phyloP scores from a whole-genome alignment of 1,140 invertebrate species.

The Drosophila paulistorum region DNA sequence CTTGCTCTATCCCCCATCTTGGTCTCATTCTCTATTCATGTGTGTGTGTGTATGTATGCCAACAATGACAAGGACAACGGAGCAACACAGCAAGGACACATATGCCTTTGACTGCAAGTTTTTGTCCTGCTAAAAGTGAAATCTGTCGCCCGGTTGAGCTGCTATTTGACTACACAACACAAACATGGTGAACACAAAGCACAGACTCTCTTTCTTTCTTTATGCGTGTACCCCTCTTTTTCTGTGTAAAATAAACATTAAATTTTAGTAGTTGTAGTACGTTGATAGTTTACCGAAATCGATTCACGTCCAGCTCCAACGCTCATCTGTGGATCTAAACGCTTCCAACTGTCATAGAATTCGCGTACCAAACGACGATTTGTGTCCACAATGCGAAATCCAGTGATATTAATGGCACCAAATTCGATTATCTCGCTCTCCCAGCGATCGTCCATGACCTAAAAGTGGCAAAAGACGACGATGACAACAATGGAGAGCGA shows the following conservation, averaged over 20 bases:
- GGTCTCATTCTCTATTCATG: conserved; percentile 17
- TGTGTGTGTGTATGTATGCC: conserved; percentile 25
- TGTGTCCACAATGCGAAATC: conserved; percentile 95
- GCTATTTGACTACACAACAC: conserved; percentile 65
- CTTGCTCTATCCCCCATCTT: neutral
- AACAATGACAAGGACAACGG: conserved; percentile 67
- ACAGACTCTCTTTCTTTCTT: conserved; percentile 43
- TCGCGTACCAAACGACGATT: conserved; percentile 90
- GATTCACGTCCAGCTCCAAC: conserved; percentile 88
- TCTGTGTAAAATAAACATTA: conserved; percentile 58
- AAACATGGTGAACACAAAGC: conserved; percentile 53
- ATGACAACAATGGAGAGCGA: no score
- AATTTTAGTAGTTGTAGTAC: conserved; percentile 68
- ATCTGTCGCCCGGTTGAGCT: conserved; percentile 66
- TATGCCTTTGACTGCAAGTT: conserved; percentile 75
- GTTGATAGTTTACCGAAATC: conserved; percentile 88
- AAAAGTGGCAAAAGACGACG: conserved; percentile 30
- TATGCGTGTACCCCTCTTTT: neutral
- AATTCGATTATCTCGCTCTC: conserved; percentile 95
- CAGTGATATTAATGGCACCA: conserved; percentile 97
- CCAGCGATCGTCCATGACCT: conserved; percentile 98
- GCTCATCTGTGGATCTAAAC: conserved; percentile 87
- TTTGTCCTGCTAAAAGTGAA: conserved; percentile 69
- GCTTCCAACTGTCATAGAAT: conserved; percentile 91
- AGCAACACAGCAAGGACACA: conserved; percentile 60